These are phyloP conservation scores for Drosophila repletoides DNA, from an alignment of 1,140 invertebrate genomes.

Conservation along the genomic window DNA sequence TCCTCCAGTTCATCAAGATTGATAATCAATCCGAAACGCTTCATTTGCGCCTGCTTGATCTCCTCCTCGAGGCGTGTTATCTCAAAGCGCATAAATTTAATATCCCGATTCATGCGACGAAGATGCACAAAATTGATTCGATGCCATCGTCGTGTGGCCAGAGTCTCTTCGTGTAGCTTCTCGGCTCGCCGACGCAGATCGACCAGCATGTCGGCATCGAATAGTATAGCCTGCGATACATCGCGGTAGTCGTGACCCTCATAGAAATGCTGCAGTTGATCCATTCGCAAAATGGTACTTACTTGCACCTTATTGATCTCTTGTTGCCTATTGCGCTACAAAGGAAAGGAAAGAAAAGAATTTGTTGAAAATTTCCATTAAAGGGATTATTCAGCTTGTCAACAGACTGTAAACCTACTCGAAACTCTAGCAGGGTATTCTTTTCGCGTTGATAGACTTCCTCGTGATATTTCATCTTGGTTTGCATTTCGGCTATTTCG, in stretches of 20 bases:
- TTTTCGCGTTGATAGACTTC: constrained; percentile 64
- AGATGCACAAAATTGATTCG: constrained; percentile 83
- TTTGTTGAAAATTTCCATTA: constrained; percentile 2
- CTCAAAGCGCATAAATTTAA: constrained; percentile 84
- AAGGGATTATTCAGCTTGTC: no score
- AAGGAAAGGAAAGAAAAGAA: not conserved
- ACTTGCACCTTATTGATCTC: constrained; percentile 87
- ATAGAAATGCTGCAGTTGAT: constrained; percentile 86
- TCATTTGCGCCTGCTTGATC: constrained; percentile 84
- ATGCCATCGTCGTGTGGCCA: constrained; percentile 85
- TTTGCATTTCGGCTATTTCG: constrained; percentile 68
- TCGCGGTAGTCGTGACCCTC: constrained; percentile 83
- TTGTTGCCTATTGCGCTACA: constrained; percentile 86
- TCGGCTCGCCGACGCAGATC: constrained; percentile 86
- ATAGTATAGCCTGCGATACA: constrained; percentile 85
- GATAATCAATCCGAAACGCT: constrained; percentile 85
- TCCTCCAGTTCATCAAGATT: constrained; percentile 85
- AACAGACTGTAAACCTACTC: constrained; percentile 16
- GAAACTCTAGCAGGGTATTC: constrained; percentile 55
- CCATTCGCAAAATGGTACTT: constrained; percentile 85
- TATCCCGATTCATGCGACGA: constrained; percentile 84
- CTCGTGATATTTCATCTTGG: constrained; percentile 66
- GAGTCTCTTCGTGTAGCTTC: constrained; percentile 86
- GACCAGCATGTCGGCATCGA: constrained; percentile 84
- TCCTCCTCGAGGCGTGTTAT: constrained; percentile 83